Evolutionary conservation across 2,113 vertebrate species (phyloP).

Genomic region (Copsychus sechellarum): DNA sequence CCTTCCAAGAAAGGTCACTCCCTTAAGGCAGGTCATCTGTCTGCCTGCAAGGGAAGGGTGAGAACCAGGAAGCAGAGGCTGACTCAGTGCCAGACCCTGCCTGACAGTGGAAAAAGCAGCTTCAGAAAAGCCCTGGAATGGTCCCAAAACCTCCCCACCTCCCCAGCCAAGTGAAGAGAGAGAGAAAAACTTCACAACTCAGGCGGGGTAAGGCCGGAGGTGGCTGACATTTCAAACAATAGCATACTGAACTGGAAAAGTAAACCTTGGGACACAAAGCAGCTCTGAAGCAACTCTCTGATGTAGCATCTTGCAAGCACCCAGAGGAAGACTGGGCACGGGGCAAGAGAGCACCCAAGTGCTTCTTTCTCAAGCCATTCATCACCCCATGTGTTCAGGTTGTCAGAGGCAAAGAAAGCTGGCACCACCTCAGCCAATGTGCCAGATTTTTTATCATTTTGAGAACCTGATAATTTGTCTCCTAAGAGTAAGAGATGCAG

Average conservation of each 20-base stretch:
- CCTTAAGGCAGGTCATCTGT: neutral
- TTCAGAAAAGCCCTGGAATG: constrained; percentile 42
- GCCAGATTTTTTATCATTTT: neutral
- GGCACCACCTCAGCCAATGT: neutral
- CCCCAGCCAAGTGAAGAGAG: neutral
- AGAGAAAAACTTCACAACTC: neutral
- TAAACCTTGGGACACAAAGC: neutral
- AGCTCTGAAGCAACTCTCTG: neutral
- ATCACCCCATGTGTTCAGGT: accelerated
- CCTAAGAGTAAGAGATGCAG: neutral
- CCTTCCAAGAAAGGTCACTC: constrained; percentile 5
- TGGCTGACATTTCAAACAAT: constrained; percentile 31
- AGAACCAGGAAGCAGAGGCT: constrained; percentile 48
- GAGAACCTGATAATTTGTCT: neutral
- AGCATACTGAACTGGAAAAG: neutral
- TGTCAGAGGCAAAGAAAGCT: neutral
- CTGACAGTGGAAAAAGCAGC: constrained; percentile 53
- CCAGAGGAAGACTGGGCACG: neutral
- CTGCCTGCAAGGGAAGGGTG: constrained; percentile 28
- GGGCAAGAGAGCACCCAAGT: neutral
- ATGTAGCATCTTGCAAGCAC: neutral
- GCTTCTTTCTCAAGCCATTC: neutral
- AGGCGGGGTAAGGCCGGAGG: neutral
- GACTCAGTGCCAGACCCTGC: neutral
- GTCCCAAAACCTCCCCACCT: constrained; percentile 3